phyloP scores from a whole-genome alignment of 2,888 invertebrate species.

The Oligia strigilis region DNA sequence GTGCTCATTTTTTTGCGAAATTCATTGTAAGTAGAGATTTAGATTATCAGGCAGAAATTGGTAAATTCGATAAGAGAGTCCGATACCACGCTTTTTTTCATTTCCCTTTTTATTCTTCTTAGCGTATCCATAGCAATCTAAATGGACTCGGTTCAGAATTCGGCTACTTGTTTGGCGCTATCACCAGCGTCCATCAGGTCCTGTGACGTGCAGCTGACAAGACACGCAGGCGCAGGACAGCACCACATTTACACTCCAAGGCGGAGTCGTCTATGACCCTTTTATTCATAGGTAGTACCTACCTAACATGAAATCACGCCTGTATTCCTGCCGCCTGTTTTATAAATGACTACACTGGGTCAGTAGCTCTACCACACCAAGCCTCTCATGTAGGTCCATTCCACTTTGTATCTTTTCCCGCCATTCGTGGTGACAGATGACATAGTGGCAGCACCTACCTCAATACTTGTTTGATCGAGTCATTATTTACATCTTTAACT shows the following conservation, averaged over 20 bases:
- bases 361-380: neutral
- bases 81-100: neutral
- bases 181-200: no score
- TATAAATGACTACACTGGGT: neutral
- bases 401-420: neutral
- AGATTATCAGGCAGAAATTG: neutral
- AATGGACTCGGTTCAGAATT: no score
- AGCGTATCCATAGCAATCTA: no score
- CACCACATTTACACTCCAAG: no score
- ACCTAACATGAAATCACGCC: neutral
- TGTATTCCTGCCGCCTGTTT: neutral
- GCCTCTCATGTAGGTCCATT: neutral
- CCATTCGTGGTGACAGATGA: neutral
- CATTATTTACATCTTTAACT: no score
- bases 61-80: neutral
- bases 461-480: neutral
- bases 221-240: no score
- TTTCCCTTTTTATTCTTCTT: neutral
- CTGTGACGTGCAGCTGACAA: no score
- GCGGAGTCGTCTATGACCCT: no score
- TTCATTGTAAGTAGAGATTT: neutral
- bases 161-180: no score
- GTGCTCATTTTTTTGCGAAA: neutral
- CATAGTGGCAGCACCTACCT: neutral
- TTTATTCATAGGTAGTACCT: neutral